Conservation (phyloP, 2,888 invertebrate genomes). For the Rhyacophila evoluta region DNA sequence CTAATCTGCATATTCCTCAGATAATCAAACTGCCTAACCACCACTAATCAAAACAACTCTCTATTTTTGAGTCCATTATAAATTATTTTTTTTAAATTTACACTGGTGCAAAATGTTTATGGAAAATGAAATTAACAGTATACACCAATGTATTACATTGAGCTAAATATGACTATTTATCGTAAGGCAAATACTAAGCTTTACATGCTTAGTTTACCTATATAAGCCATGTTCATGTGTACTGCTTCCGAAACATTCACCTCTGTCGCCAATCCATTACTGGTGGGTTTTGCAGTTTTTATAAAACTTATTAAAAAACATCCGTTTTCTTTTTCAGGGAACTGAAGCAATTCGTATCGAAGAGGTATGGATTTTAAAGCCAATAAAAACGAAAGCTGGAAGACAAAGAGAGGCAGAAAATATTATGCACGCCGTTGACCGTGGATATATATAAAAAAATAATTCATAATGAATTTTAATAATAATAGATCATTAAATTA, state of each 20-base stretch:
- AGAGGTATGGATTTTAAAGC: conserved; percentile 74
- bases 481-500: background rate
- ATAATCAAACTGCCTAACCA: too few relatives aligned
- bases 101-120: too few relatives aligned
- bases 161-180: background rate
- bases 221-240: background rate
- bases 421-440: conserved; percentile 75
- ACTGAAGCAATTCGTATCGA: conserved; percentile 71
- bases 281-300: background rate
- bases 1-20: too few relatives aligned
- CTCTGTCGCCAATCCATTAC: too few relatives aligned
- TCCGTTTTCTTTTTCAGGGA: conserved; percentile 61
- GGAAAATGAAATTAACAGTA: too few relatives aligned
- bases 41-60: too few relatives aligned
- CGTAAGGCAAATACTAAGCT: background rate
- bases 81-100: too few relatives aligned
- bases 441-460: conserved; percentile 68
- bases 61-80: too few relatives aligned
- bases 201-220: background rate
- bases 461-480: background rate
- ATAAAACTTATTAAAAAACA: background rate
- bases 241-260: background rate
- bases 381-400: conserved; percentile 72
- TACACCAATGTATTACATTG: background rate
- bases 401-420: conserved; percentile 74